These are phyloP conservation scores for Phataginus tetradactyla DNA, from an alignment of 2,797 vertebrate genomes.

Conservation along the genomic window DNA sequence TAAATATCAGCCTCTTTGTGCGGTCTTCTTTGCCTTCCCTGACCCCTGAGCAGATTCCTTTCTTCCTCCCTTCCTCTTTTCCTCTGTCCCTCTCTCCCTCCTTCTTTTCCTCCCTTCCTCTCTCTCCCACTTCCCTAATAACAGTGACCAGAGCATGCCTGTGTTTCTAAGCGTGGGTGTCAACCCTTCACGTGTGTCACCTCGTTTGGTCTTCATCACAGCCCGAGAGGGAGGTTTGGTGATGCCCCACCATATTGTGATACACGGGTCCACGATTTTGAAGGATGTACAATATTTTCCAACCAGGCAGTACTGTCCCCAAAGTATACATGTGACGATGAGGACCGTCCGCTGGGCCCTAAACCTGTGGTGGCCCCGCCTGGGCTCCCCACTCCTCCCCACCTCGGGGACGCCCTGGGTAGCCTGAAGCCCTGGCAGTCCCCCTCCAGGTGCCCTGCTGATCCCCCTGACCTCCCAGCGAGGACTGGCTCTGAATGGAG, in stretches of 20 bases:
- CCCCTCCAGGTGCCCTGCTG: rapidly evolving
- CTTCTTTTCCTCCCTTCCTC: too few relatives aligned
- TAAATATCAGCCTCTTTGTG: background rate
- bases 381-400: background rate
- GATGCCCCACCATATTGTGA: rapidly evolving
- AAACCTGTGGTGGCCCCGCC: background rate
- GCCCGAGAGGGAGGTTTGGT: rapidly evolving
- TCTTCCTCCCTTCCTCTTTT: background rate
- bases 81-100: too few relatives aligned
- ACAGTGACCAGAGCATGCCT: background rate
- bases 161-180: background rate
- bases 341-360: too few relatives aligned
- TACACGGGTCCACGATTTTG: rapidly evolving
- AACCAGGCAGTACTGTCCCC: background rate
- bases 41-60: rapidly evolving
- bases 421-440: background rate
- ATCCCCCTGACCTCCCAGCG: background rate
- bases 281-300: background rate
- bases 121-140: background rate
- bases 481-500: background rate
- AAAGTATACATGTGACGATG: background rate
- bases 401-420: background rate
- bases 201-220: background rate
- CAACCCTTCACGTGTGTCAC: background rate
- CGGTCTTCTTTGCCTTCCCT: background rate